Evolutionary conservation across 2,888 invertebrate species (phyloP), one percentile per base, ranked within the genome.

Genomic region (Toxonevra muliebris): DNA sequence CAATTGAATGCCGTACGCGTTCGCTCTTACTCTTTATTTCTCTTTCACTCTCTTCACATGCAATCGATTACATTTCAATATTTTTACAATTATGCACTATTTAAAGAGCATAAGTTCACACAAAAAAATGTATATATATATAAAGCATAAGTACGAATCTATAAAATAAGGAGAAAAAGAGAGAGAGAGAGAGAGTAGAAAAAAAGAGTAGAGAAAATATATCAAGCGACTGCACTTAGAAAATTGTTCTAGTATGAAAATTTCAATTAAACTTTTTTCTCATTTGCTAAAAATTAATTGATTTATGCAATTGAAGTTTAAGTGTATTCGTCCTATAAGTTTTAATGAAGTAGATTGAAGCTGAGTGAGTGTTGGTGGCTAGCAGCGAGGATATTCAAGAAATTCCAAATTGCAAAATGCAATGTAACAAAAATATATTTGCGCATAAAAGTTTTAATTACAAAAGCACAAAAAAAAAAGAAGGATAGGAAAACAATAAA

Each of bases 231-330:
- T 50, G 55, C 42, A 13, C 55, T 53, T 45, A 54, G 12, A 70
- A 70, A 71, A 69, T 69, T 71, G 68, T 71, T 74, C 68, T 66
- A 65, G 72, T 68, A 65, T 72, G 60, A 74, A 62, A 72, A 72
- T 71, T 72, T 74, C 70, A 72, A 74, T 74, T 72, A 74, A 74
- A 74, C 72, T 74, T 74, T 73, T 71, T 69, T 62, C 66, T 55
- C 68, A 63, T 63, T 54, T 59, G 59, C 68, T 65, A 65, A 48
- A 70, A 71, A 71, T 62, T 71, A 72, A 71, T 71, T 64, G 69
- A 72, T 71, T 72, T 73, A 73, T 71, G 65, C 30, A 30, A 30
- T 30, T 30, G 30, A 30, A 4, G 30, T 30, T 30, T 30, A 30
- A 30, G 30, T 30, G 30, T 4, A 30, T 30, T 30, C 30, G 7